Evolutionary conservation across 2,797 vertebrate genomes (phyloP), one percentile per base, ranked within the genome.

Genomic region (Nannoperca obscura): DNA sequence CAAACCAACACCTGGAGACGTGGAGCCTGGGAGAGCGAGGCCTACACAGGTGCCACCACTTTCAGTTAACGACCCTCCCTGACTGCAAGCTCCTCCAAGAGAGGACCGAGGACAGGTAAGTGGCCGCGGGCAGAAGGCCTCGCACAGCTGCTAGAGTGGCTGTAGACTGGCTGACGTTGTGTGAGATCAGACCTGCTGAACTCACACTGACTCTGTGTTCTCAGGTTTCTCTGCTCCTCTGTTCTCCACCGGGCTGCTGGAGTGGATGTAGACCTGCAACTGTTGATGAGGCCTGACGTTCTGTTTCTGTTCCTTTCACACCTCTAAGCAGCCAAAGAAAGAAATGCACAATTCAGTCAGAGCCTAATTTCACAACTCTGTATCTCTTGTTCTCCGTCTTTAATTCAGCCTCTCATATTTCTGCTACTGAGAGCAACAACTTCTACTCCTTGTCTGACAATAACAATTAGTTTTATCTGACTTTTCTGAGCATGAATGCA

Each of bases 231-330:
- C 9, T 2, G 0, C 38, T 54, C n/a, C 46, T 60, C 36, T 50
- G 20, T 0, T 52, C 32, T 49, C 58, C 58, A n/a, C 19, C 19
- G 17, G n/a, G 12, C 55, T 57, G 64, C 50, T 50, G 1, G 32
- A n/a, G 15, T 5, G 4, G 20, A 59, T 49, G 24, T 7, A 17
- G 36, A 24, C 22, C 6, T 42, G 6, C 75, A 74, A 55, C 72
- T 74, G 75, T 50, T 49, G 78, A 83, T 36, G 10, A 8, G 0
- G 7, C 4, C 74, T 34, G 78, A 72, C 81, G 15, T 20, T 47
- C 53, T 46, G 44, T 1, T 57, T 9, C 52, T 20, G 0, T 20
- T 76, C 11, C 17, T 67, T 44, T 70, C 40, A n/a, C 19, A 44
- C 62, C 63, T 49, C 46, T 1, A 6, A 44, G 64, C 32, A 32